Evolutionary conservation across 2,113 vertebrate species (phyloP).

Genomic region (Cepphus grylle): DNA sequence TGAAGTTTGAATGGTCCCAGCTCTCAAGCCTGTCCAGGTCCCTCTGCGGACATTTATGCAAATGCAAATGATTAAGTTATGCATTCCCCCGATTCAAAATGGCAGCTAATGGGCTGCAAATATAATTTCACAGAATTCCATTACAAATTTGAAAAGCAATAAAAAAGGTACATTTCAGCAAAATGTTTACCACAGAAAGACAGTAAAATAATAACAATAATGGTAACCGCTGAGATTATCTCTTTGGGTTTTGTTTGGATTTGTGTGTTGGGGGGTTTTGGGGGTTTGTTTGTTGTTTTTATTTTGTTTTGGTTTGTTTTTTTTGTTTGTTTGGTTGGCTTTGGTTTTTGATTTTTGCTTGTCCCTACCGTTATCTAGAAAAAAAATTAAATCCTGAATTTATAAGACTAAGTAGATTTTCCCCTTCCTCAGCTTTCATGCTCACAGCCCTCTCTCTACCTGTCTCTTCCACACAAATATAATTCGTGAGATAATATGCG

Average conservation of each 20-base stretch:
- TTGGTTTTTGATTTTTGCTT: background rate
- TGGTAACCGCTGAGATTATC: background rate
- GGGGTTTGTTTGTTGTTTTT: rapidly evolving
- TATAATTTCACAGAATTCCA: background rate
- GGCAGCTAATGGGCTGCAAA: background rate
- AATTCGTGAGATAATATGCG: background rate
- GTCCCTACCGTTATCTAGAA: background rate
- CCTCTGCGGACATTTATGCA: background rate
- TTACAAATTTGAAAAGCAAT: background rate
- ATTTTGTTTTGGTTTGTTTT: background rate
- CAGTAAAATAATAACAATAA: background rate
- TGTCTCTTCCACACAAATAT: background rate
- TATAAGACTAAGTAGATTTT: background rate
- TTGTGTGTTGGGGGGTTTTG: background rate
- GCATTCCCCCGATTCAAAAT: background rate
- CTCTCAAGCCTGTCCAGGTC: background rate
- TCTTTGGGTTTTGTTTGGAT: background rate
- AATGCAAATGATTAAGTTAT: background rate
- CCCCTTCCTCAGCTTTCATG: background rate
- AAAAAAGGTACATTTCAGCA: background rate
- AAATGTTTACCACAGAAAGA: background rate
- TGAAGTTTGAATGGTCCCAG: background rate
- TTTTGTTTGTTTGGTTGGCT: background rate
- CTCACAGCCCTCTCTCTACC: background rate
- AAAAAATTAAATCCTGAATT: background rate